Evolutionary conservation across 2,888 invertebrate genomes (phyloP).

Genomic region (Papilio demoleus): DNA sequence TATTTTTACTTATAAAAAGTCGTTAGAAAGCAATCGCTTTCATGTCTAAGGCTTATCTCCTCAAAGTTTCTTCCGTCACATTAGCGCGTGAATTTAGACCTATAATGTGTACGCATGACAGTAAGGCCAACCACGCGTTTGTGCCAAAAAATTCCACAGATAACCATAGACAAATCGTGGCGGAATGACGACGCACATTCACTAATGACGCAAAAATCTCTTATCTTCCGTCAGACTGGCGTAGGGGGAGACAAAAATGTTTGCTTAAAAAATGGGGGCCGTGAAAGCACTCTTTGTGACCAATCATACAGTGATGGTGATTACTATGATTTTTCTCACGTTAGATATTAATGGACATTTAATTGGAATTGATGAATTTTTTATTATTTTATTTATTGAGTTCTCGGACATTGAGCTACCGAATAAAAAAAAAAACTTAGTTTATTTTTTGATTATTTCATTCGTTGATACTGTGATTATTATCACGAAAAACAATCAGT

Average conservation of each 20-base stretch:
- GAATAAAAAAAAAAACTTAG: neutral
- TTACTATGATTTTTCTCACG: constrained; percentile 80
- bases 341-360: constrained; percentile 66
- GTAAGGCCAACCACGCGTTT: constrained; percentile 63
- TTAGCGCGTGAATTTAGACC: constrained; percentile 74
- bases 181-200: constrained; percentile 69
- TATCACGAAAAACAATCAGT: no score
- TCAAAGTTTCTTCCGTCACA: constrained; percentile 76
- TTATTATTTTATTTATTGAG: constrained; percentile 47
- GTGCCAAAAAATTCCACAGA: constrained; percentile 71
- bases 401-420: neutral
- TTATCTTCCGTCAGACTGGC: constrained; percentile 68
- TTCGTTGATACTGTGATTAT: no score
- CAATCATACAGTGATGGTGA: constrained; percentile 63
- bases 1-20: constrained; percentile 50
- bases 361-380: constrained; percentile 80
- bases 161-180: constrained; percentile 82
- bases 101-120: constrained; percentile 75
- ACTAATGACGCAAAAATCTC: constrained; percentile 80
- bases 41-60: constrained; percentile 65
- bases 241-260: constrained; percentile 61
- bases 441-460: neutral
- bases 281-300: constrained; percentile 64
- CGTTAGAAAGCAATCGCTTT: constrained; percentile 65
- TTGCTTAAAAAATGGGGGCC: constrained; percentile 67